Evolutionary conservation across 2,888 invertebrate genomes (phyloP).

Genomic region (Drosophila mimica): DNA sequence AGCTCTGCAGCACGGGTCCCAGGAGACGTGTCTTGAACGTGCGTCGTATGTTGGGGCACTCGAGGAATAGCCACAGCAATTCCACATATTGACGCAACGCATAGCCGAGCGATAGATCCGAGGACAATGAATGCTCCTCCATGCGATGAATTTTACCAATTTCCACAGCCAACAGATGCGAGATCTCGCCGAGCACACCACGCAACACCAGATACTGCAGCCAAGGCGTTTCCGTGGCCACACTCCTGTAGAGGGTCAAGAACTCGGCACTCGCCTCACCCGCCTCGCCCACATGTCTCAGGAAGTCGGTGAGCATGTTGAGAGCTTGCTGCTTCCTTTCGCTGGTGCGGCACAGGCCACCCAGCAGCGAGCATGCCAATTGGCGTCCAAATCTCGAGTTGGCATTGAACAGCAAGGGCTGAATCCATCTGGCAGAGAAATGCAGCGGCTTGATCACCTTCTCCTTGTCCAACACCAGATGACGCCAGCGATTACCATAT

Average conservation of each 20-base stretch:
- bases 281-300: slow-evolving; percentile 93
- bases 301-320: slow-evolving; percentile 93
- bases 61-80: slow-evolving; percentile 93
- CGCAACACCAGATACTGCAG: slow-evolving; percentile 96
- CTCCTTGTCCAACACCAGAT: slow-evolving; percentile 80
- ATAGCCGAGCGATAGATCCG: slow-evolving; percentile 97
- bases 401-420: slow-evolving; percentile 96
- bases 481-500: slow-evolving; percentile 90
- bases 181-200: slow-evolving; percentile 93
- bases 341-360: slow-evolving; percentile 90
- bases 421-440: slow-evolving; percentile 91
- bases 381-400: slow-evolving; percentile 95
- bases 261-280: slow-evolving; percentile 98
- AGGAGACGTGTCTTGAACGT: slow-evolving; percentile 95
- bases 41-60: slow-evolving; percentile 93
- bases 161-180: slow-evolving; percentile 94
- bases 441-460: slow-evolving; percentile 85
- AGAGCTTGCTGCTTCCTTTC: slow-evolving; percentile 91
- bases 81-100: slow-evolving; percentile 96
- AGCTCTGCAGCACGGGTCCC: slow-evolving; percentile 92
- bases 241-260: slow-evolving; percentile 92
- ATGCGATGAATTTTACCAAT: slow-evolving; percentile 94
- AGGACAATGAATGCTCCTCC: slow-evolving; percentile 96
- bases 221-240: slow-evolving; percentile 95
- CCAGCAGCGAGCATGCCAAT: slow-evolving; percentile 95